Evolutionary conservation across 2,113 vertebrate species (phyloP), one percentile per base, ranked within the genome.

Genomic region (Ochotona princeps): DNA sequence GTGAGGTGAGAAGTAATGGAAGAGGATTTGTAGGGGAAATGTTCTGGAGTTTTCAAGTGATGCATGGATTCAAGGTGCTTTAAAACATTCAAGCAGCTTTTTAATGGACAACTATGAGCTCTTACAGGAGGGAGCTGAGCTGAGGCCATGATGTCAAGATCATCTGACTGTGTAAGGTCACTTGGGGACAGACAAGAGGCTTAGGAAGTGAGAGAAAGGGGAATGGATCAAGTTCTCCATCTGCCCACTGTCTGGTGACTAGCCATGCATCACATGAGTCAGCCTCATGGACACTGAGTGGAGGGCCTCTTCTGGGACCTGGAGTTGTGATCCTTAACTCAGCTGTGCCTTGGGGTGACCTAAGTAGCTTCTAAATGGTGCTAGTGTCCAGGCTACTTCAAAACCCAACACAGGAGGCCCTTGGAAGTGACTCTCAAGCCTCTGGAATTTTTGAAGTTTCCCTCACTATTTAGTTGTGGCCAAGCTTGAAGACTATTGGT

Each of bases 131-230:
- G 38, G 94, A 88, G 94, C 96, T 89, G 96, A 87, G 89, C 83
- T 93, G 94, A 97, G 96, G 94, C 66, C 35, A 84, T 65, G 74
- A 93, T 90, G 38, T 6, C 38, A 44, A 44, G 38, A 44, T 44
- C 38, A 44, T 44, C 38, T 44, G 38, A 44, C 38, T 44, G 38
- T 44, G 38, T 44, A 6, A 44, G 38, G 38, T 44, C 38, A 44
- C 38, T 44, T 44, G 38, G 38, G 38, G 38, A 44, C 38, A 44
- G 38, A 44, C 38, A 44, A 44, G 6, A 44, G 38, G 38, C 38
- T 44, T 44, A 44, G 38, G 38, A 44, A 44, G 38, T 44, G 38
- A 44, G 38, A 44, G 38, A 44, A 44, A 44, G 38, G 44, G 57
- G 28, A 49, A 82, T 13, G 7, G 23, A n/a, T 10, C 4, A 4